These are phyloP conservation scores for Branchinecta lindahli DNA, from an alignment of 1,140 invertebrate species.

Conservation along the genomic window DNA sequence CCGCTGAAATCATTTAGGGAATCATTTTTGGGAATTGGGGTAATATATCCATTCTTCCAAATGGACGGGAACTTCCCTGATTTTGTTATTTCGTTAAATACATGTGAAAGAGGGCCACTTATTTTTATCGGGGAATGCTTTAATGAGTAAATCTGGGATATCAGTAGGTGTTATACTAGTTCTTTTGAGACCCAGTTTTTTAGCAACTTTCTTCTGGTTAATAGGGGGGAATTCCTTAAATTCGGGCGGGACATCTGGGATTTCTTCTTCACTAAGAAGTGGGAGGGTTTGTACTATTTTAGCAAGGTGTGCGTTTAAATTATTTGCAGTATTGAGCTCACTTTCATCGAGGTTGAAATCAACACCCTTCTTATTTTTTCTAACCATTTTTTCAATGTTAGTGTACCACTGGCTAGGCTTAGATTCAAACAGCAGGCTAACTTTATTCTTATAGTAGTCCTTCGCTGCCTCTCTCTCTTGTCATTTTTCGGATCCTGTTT, in stretches of 20 bases:
- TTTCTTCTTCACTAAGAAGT: not conserved
- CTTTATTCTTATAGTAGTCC: not conserved
- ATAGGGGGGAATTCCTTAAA: not conserved
- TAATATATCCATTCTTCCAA: conserved; percentile 9
- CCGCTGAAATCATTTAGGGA: too few species aligned
- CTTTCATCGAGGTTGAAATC: conserved; percentile 1
- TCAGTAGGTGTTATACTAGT: not conserved
- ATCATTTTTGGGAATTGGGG: too few species aligned
- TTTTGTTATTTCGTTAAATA: not conserved
- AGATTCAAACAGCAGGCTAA: not conserved
- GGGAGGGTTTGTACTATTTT: not conserved
- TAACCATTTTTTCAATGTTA: conserved; percentile 1
- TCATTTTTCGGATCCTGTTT: conserved; percentile 9
- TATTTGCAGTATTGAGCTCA: conserved; percentile 5
- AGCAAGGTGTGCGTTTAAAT: not conserved
- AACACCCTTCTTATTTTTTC: not conserved
- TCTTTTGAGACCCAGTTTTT: conserved; percentile 5
- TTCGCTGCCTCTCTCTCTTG: not conserved
- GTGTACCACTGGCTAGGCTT: not conserved
- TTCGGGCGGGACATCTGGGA: not conserved
- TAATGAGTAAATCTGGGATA: not conserved
- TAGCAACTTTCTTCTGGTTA: not conserved
- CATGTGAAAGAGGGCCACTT: not conserved
- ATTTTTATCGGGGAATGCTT: not conserved
- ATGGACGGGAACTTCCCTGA: not conserved